These are phyloP conservation scores for Eptesicus fuscus DNA, from an alignment of 2,113 vertebrate genomes.

Conservation along the genomic window DNA sequence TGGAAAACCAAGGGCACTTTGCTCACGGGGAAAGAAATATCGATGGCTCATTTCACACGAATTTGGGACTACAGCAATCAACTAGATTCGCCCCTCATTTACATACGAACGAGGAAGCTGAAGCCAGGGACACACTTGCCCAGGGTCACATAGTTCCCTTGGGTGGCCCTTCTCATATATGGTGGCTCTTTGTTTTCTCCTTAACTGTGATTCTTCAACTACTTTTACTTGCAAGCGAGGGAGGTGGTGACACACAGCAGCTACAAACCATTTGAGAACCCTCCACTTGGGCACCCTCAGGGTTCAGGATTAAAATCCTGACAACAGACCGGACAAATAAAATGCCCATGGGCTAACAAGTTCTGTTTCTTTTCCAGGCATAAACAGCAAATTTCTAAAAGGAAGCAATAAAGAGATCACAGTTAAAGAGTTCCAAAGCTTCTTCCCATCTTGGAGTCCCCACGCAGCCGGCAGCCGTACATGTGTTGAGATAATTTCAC, in stretches of 20 bases:
- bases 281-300: neutral
- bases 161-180: neutral
- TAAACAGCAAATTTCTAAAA: conserved; percentile 22
- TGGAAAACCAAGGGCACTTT: neutral
- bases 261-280: neutral
- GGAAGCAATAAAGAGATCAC: conserved; percentile 55
- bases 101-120: neutral
- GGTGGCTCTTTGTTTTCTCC: neutral
- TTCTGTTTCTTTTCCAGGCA: neutral
- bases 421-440: neutral
- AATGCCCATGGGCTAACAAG: neutral
- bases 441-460: neutral
- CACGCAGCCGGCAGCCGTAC: neutral
- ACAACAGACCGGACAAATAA: neutral
- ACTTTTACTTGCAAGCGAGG: neutral
- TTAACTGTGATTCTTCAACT: neutral
- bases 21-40: neutral
- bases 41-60: neutral
- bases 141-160: neutral
- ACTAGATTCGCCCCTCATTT: neutral
- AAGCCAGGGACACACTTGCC: neutral
- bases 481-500: neutral
- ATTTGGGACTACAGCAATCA: neutral
- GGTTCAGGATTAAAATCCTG: neutral
- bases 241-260: neutral